Conservation (phyloP, 2,113 vertebrate genomes). For the Himantopus leucocephalus region DNA sequence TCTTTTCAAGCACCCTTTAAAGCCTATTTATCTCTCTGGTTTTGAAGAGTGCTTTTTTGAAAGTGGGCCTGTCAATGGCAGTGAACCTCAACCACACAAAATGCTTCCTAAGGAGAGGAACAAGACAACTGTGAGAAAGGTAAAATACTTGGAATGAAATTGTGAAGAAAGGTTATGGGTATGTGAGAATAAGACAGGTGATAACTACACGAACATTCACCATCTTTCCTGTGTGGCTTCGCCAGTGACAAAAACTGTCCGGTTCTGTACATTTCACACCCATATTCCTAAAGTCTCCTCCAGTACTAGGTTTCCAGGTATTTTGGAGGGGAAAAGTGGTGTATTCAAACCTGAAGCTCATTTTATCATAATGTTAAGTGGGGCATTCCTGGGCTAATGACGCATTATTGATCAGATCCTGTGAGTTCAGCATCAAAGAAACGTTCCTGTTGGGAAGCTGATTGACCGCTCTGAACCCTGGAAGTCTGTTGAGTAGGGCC, state of each 20-base stretch:
- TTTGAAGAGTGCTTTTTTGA: neutral
- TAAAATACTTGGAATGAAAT: neutral
- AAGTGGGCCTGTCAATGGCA: neutral
- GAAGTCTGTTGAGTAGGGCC: neutral
- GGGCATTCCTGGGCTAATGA: neutral
- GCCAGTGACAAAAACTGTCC: neutral
- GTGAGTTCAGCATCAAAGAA: neutral
- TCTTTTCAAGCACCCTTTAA: neutral
- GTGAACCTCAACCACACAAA: neutral
- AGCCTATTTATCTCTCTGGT: too few relatives aligned
- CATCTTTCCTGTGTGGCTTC: neutral
- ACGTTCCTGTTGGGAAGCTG: accelerated
- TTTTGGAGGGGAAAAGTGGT: neutral
- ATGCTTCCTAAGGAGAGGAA: neutral
- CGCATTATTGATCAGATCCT: neutral
- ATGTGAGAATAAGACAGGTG: neutral
- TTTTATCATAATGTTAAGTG: neutral
- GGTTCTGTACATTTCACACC: neutral
- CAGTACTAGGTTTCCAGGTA: neutral
- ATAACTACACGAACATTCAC: neutral
- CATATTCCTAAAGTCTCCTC: neutral
- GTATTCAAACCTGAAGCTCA: neutral
- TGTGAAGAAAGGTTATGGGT: neutral
- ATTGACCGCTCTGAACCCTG: accelerated
- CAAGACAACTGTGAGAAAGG: neutral